Evolutionary conservation across 2,888 invertebrate genomes (phyloP), one percentile per base, ranked within the genome.

Genomic region (Mythimna impura): DNA sequence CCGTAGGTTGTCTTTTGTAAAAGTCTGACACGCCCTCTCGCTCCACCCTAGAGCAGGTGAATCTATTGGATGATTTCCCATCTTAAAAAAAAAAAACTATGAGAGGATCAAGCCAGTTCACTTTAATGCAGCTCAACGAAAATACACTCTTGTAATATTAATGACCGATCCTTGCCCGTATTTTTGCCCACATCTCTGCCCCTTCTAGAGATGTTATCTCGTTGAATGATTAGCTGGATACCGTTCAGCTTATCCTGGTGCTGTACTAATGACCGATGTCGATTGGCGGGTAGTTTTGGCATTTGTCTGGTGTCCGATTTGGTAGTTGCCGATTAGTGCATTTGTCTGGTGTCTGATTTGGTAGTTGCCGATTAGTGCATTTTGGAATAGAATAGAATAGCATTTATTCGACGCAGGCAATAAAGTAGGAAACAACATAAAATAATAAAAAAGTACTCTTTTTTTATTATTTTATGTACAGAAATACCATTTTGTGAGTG

Each of bases 181-280:
- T 67, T 76, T 30, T 66, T 68, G 63, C 60, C 73, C 82, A 68
- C 66, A 80, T 72, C 60, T 57, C 58, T 22, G 36, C 74, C 75
- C 62, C 30, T 22, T 3, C 14, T n/a, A 43, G 52, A 70, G 87
- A 86, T 86, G 80, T 71, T 84, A 87, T 88, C 88, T 66, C 12
- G 25, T 66, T 85, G 87, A 88, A 81, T 76, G 87, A 88, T 88
- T 80, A 80, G 78, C 76, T 78, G 73, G 71, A 80, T 78, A 82
- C 83, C 78, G 86, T 82, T 78, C 73, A 73, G 70, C 54, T 76
- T 73, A 76, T 70, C 80, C 62, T 64, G 69, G 70, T 70, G 55
- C 43, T 66, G 66, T 3, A 54, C 69, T 82, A 82, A 82, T 81
- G 78, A 71, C 74, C 43, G 10, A 64, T 58, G 63, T 12, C 14